Percentiles rank a stretch among this genome's conserved stretches.
Evolutionary conservation across 2,888 invertebrate genomes (phyloP).

Genomic region (Drosophila infuscata): DNA sequence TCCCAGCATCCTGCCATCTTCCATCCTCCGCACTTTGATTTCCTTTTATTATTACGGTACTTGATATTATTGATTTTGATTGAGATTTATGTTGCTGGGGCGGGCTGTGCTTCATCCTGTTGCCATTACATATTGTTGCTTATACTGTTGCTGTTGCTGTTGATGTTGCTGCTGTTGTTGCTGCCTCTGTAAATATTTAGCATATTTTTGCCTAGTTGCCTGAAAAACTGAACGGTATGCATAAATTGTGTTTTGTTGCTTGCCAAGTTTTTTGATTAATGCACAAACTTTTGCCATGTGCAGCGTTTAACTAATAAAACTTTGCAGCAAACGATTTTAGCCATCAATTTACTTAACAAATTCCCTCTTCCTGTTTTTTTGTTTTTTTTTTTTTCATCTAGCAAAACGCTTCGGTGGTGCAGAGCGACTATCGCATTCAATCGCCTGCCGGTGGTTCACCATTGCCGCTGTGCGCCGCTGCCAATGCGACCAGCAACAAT

Average conservation of each 20-base stretch:
- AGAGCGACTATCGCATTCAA: constrained; percentile 90
- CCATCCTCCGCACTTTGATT: constrained; percentile 55
- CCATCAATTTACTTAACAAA: constrained; percentile 36
- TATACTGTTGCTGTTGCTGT: constrained; percentile 10
- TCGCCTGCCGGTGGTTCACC: constrained; percentile 88
- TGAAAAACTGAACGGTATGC: constrained; percentile 53
- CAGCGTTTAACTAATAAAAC: constrained; percentile 54
- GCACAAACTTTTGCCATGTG: constrained; percentile 57
- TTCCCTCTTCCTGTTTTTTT: neutral
- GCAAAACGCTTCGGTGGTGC: constrained; percentile 92
- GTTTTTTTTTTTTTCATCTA: constrained; percentile 80
- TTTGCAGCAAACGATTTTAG: constrained; percentile 43
- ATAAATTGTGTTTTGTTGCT: constrained; percentile 56
- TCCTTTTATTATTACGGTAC: constrained; percentile 77
- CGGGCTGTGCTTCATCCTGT: constrained; percentile 33
- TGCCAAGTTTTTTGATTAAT: constrained; percentile 69
- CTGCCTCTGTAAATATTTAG: constrained; percentile 54
- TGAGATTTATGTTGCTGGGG: constrained; percentile 74
- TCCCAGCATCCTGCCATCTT: constrained; percentile 32
- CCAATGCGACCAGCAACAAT: constrained; percentile 80
- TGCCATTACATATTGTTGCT: constrained; percentile 36
- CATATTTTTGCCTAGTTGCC: constrained; percentile 60
- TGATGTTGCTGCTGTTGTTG: constrained; percentile 12
- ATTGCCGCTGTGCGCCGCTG: constrained; percentile 87
- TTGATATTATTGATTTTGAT: constrained; percentile 82